Conservation (phyloP, 2,888 invertebrate species). For the Drosophila emarginata region DNA sequence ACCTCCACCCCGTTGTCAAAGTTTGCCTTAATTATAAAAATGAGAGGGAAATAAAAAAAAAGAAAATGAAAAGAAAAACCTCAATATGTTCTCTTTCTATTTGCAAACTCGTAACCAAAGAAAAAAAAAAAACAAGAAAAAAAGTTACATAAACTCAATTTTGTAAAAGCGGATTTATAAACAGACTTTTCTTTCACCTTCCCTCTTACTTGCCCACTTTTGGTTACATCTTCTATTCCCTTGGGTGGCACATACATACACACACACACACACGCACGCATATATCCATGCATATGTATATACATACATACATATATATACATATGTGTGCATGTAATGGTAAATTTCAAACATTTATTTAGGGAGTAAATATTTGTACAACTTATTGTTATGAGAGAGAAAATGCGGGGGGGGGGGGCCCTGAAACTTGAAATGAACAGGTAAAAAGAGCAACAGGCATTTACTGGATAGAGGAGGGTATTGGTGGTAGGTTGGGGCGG, state of each 20-base stretch:
- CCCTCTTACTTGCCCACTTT: no score
- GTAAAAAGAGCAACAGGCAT: slow-evolving; percentile 11
- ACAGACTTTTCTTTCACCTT: neutral
- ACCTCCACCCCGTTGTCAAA: slow-evolving; percentile 1
- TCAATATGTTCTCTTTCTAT: slow-evolving; percentile 9
- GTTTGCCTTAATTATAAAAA: slow-evolving; percentile 12
- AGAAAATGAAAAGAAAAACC: neutral
- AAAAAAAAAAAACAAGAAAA: neutral
- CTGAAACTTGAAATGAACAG: no score
- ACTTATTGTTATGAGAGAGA: slow-evolving; percentile 12
- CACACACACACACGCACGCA: no score
- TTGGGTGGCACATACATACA: no score
- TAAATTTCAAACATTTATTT: slow-evolving; percentile 2
- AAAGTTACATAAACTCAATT: slow-evolving; percentile 68
- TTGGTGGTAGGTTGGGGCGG: no score
- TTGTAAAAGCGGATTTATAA: slow-evolving; percentile 34
- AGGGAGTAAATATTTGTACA: slow-evolving; percentile 24
- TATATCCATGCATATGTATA: no score
- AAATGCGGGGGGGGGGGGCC: no score
- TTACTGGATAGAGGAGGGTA: neutral
- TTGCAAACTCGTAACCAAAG: neutral
- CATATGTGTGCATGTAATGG: neutral
- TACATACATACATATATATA: neutral
- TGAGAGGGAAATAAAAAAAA: neutral
- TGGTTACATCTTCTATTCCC: no score